Evolutionary conservation across 2,888 invertebrate genomes (phyloP), one percentile per base, ranked within the genome.

Genomic region (Cactoblastis cactorum): DNA sequence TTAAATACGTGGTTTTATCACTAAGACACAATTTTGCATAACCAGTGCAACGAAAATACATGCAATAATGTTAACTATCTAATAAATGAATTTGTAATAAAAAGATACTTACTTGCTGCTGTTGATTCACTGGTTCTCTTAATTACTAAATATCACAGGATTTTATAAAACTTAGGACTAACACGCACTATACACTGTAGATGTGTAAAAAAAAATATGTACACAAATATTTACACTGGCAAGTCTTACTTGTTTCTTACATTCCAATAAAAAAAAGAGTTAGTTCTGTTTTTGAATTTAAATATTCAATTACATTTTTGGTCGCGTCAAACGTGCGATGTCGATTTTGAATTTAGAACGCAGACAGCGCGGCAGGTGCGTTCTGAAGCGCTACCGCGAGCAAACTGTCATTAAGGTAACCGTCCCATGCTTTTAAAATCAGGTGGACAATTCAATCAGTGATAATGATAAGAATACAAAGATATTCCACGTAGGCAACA

Each of bases 61-160:
- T n/a, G n/a, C n/a, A n/a, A n/a, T n/a, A n/a, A n/a, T n/a, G 22
- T 12, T 41, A 43, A 1, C 4, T 24, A 34, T 34, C 34, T 34
- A 34, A 34, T 34, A 12, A 34, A 34, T 33, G 11, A 4, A 32
- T 32, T 32, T 32, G 55, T 14, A 28, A 53, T 49, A 50, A 55
- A 57, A 51, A 56, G 54, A 69, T 74, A 88, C 88, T 88, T 54
- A 88, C 88, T 84, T 86, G 77, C 71, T 51, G 59, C 48, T 63
- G 54, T 64, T 48, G 57, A 57, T 60, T 62, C 69, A 65, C 71
- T 59, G 71, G 61, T 53, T 49, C 66, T 64, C 78, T 81, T 81
- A 82, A 61, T 63, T 62, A 69, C 79, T 86, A 87, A 22, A 80
- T 88, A 88, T 88, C 88, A 88, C 88, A 88, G 88, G 83, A 85